phyloP scores from a whole-genome alignment of 2,797 vertebrate species.

The Craterocephalus amniculus region DNA sequence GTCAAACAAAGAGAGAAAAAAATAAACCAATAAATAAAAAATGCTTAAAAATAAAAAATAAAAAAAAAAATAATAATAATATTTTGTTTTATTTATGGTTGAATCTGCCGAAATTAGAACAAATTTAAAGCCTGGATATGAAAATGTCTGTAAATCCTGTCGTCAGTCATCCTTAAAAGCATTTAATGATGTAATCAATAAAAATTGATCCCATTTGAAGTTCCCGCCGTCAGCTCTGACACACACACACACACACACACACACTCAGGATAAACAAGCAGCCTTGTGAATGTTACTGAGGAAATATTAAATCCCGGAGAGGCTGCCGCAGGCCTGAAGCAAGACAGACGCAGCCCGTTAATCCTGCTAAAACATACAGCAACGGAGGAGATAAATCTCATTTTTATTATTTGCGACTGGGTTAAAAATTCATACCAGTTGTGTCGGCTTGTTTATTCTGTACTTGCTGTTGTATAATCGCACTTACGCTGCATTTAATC shows the following conservation, averaged over 20 bases:
- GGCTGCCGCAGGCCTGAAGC: not conserved
- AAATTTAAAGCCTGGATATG: not conserved
- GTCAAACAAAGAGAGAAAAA: too few relatives aligned
- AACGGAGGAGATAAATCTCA: not conserved
- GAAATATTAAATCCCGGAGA: not conserved
- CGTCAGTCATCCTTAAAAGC: constrained; percentile 7
- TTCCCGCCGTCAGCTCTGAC: not conserved
- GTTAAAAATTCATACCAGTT: too few relatives aligned
- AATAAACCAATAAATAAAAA: too few relatives aligned
- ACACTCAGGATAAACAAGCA: not conserved
- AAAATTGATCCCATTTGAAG: not conserved
- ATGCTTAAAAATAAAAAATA: too few relatives aligned
- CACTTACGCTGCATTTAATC: not conserved
- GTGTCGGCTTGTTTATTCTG: not conserved
- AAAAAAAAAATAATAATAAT: not conserved
- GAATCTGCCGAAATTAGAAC: not conserved
- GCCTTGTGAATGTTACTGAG: not conserved
- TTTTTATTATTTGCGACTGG: not conserved
- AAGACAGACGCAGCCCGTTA: not conserved
- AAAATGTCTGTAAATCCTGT: not conserved
- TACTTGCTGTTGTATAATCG: not conserved
- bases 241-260: too few relatives aligned
- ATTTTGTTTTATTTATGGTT: not conserved
- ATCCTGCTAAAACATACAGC: not conserved
- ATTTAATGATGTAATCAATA: constrained; percentile 13